phyloP scores from a whole-genome alignment of 1,140 invertebrate species.

The Leguminivora glycinivorella region DNA sequence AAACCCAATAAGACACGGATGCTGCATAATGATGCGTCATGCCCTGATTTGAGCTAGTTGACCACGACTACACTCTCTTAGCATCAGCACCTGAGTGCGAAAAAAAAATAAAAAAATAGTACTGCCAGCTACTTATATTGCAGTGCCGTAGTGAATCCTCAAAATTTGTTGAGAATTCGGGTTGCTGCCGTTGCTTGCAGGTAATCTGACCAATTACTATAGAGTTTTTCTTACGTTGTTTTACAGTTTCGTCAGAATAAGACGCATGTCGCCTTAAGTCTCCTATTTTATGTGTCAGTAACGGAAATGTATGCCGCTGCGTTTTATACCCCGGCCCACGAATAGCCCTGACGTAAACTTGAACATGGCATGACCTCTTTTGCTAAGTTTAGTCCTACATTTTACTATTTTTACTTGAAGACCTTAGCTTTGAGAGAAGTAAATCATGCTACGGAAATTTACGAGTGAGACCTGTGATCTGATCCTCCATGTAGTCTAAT shows the following conservation, averaged over 20 bases:
- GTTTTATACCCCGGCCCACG: slow-evolving; percentile 6
- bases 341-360: slow-evolving; percentile 15
- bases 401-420: no score
- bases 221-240: neutral
- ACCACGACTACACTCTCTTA: no score
- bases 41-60: no score
- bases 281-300: slow-evolving; percentile 25
- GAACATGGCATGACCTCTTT: neutral
- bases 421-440: neutral
- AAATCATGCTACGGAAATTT: neutral
- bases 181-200: neutral
- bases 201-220: neutral
- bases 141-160: no score
- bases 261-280: slow-evolving; percentile 6
- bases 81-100: no score
- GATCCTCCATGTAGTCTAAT: no score
- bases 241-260: neutral
- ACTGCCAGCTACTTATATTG: no score
- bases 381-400: neutral
- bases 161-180: no score
- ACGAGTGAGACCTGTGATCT: no score
- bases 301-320: slow-evolving; percentile 20
- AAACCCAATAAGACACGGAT: no score
- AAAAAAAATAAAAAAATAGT: no score
- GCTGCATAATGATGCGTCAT: no score